Percentiles rank a stretch among this genome's conserved stretches.
Conservation (phyloP, 2,113 vertebrate species). For the Nannobrachium achirus region DNA sequence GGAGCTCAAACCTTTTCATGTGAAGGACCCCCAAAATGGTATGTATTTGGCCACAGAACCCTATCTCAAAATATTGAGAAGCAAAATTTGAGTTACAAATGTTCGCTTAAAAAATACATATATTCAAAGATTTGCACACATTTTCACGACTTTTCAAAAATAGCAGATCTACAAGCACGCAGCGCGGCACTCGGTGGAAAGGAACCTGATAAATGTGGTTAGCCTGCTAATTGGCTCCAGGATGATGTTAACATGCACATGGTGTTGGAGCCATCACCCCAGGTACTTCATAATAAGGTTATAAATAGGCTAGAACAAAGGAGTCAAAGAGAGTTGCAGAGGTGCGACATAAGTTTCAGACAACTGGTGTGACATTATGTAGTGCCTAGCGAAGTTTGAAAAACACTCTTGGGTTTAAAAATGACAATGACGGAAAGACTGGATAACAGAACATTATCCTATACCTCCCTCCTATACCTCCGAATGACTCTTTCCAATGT, state of each 20-base stretch:
- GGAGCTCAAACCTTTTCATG: no score
- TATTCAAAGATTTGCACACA: no score
- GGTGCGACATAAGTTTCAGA: background rate
- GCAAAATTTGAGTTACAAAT: no score
- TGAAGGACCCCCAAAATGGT: no score
- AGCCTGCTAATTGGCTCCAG: constrained; percentile 47
- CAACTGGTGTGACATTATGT: background rate
- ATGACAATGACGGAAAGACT: background rate
- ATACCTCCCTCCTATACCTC: no score
- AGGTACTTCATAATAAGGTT: constrained; percentile 1
- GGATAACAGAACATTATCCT: background rate
- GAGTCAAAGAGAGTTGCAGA: background rate
- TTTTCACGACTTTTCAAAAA: no score
- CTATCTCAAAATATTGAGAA: no score
- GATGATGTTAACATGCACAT: background rate
- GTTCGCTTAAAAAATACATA: no score
- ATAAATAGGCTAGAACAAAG: constrained; percentile 18
- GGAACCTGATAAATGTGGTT: constrained; percentile 24
- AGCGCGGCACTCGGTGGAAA: background rate
- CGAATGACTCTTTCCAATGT: no score
- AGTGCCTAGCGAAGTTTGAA: background rate
- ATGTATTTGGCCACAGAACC: no score
- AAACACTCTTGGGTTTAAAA: background rate
- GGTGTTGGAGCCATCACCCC: constrained; percentile 33
- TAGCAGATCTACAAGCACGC: no score